Evolutionary conservation across 2,888 invertebrate species (phyloP).

Genomic region (Caenorhabditis japonica): DNA sequence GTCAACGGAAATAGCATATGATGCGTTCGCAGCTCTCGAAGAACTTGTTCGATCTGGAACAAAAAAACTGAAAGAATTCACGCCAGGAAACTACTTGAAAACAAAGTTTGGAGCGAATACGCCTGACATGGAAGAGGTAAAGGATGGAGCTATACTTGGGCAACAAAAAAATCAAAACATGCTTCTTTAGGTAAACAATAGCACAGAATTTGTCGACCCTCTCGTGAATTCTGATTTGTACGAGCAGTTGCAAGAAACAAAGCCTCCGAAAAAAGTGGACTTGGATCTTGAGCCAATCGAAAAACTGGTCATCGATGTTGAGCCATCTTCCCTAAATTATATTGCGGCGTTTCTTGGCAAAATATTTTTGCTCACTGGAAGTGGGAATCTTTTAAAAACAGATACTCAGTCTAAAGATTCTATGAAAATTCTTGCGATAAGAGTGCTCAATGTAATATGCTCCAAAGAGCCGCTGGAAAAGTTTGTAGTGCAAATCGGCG

Average conservation of each 20-base stretch:
- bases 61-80: neutral
- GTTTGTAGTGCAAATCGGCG: conserved; percentile 13
- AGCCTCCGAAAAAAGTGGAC: conserved; percentile 23
- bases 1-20: conserved; percentile 39
- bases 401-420: conserved; percentile 44
- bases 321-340: conserved; percentile 8
- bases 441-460: conserved; percentile 32
- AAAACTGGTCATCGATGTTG: neutral
- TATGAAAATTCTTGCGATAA: conserved; percentile 48
- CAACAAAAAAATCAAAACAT: neutral
- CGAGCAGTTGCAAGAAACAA: conserved; percentile 37
- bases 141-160: neutral
- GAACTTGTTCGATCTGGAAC: conserved; percentile 9
- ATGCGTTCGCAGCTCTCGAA: conserved; percentile 33
- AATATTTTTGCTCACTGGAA: conserved; percentile 35
- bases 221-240: conserved; percentile 30
- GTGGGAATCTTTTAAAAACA: conserved; percentile 25
- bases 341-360: conserved; percentile 36
- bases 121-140: conserved; percentile 19
- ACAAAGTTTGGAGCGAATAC: neutral
- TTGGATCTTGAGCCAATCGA: conserved; percentile 11
- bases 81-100: conserved; percentile 5
- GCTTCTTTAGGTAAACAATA: neutral
- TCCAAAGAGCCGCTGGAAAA: neutral
- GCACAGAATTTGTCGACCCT: conserved; percentile 35